These are phyloP conservation scores for Coenobita brevimanus DNA, from an alignment of 1,140 invertebrate genomes.

Conservation along the genomic window DNA sequence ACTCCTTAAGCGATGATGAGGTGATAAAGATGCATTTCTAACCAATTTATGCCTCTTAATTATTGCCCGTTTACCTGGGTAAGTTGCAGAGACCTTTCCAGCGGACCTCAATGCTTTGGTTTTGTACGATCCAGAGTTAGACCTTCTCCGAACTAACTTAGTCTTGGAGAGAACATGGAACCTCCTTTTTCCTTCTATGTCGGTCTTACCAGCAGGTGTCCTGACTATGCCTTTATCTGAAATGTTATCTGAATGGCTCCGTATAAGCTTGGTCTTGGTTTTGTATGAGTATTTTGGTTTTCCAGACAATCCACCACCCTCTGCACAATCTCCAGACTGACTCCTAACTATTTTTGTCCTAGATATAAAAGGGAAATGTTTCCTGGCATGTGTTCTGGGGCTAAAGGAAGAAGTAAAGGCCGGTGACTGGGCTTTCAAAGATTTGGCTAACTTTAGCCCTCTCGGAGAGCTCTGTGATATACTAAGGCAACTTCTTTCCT, in stretches of 20 bases:
- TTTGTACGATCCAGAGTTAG: conserved; percentile 41
- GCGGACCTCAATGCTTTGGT: background rate
- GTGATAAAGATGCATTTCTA: background rate
- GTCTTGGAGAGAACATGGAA: conserved; percentile 51
- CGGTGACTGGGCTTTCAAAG: background rate
- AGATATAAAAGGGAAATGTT: conserved; percentile 10
- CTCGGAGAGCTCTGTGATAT: background rate
- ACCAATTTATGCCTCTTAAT: conserved; percentile 40
- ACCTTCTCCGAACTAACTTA: conserved; percentile 47
- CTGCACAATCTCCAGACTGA: background rate
- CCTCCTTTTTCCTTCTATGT: conserved; percentile 35
- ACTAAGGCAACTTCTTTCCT: background rate
- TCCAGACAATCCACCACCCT: background rate
- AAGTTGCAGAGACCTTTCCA: background rate
- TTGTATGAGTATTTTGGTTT: conserved; percentile 50
- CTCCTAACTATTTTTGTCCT: conserved; percentile 28
- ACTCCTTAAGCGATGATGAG: background rate
- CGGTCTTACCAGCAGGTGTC: background rate
- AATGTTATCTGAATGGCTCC: background rate
- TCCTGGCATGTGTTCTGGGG: background rate
- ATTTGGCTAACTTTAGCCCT: background rate
- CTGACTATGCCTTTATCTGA: background rate
- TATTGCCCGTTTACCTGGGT: background rate
- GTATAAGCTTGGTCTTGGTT: conserved; percentile 44
- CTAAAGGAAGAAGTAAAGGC: background rate